Conservation (phyloP, 2,888 invertebrate species). For the Heliothis peltigera region DNA sequence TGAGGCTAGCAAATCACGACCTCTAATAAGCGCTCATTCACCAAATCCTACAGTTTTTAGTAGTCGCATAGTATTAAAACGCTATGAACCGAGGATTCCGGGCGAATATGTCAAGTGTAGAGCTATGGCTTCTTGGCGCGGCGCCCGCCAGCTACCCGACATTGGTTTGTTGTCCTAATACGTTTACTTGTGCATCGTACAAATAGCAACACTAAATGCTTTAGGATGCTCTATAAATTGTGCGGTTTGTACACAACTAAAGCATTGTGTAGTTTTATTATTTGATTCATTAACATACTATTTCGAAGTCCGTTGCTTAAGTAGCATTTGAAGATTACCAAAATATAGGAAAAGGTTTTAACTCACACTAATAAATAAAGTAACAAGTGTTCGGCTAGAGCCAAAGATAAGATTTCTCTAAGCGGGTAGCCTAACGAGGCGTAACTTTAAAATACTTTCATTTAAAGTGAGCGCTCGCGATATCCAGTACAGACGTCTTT, state of each 20-base stretch:
- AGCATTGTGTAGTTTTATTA: conserved; percentile 37
- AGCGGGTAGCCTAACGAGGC: conserved; percentile 69
- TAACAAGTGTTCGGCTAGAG: conserved; percentile 53
- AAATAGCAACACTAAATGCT: conserved; percentile 66
- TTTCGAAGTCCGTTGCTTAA: conserved; percentile 26
- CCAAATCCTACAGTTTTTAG: conserved; percentile 67
- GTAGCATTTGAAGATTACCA: conserved; percentile 18
- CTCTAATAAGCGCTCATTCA: conserved; percentile 78
- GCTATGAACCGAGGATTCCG: conserved; percentile 64
- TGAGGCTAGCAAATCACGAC: conserved; percentile 80
- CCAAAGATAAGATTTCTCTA: conserved; percentile 59
- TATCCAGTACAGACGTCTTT: conserved; percentile 72
- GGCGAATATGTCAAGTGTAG: conserved; percentile 66
- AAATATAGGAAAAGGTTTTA: conserved; percentile 37
- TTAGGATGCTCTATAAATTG: conserved; percentile 55
- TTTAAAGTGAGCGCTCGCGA: conserved; percentile 64
- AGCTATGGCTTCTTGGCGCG: conserved; percentile 74
- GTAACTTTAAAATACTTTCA: conserved; percentile 73
- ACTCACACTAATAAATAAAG: conserved; percentile 56
- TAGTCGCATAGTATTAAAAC: conserved; percentile 68
- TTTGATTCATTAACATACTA: conserved; percentile 50
- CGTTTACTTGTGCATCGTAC: conserved; percentile 66
- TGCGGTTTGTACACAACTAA: conserved; percentile 31
- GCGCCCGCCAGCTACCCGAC: conserved; percentile 64
- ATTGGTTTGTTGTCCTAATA: conserved; percentile 73